These are phyloP conservation scores for Willowsia nigromaculata DNA, from an alignment of 2,888 invertebrate genomes.

Conservation along the genomic window DNA sequence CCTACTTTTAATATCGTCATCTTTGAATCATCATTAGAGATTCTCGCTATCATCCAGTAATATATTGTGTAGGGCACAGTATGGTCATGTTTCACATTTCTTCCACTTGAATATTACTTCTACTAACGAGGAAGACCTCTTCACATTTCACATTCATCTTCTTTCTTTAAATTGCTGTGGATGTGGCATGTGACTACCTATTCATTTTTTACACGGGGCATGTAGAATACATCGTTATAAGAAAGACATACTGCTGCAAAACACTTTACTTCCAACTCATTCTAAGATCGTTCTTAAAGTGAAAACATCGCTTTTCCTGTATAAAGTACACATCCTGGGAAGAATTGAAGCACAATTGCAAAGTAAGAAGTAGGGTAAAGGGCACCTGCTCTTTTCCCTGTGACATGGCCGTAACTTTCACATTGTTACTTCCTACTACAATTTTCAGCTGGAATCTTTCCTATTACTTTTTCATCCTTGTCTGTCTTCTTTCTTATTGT, in stretches of 20 bases:
- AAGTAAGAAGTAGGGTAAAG: constrained; percentile 22
- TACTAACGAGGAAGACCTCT: constrained; percentile 25
- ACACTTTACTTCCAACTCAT: not conserved
- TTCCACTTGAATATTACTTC: constrained; percentile 2
- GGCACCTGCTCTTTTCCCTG: not conserved
- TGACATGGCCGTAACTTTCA: constrained; percentile 34
- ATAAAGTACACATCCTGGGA: not conserved
- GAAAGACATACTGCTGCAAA: not conserved
- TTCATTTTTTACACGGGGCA: not conserved
- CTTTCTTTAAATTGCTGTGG: not conserved
- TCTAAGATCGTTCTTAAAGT: not conserved
- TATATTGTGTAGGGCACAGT: not conserved
- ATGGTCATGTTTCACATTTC: constrained; percentile 2
- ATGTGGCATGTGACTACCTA: not conserved
- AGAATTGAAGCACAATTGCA: not conserved
- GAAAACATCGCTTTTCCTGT: not conserved
- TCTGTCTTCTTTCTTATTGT: constrained; percentile 3
- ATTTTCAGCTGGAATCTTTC: no score
- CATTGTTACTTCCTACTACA: constrained; percentile 21
- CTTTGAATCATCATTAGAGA: not conserved
- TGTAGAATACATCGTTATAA: not conserved
- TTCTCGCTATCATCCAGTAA: not conserved
- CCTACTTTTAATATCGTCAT: not conserved
- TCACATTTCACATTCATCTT: not conserved
- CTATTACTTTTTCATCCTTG: not conserved